Evolutionary conservation across 92 coral and sea anemone species (phyloP).

Genomic region (Porites evermanni): DNA sequence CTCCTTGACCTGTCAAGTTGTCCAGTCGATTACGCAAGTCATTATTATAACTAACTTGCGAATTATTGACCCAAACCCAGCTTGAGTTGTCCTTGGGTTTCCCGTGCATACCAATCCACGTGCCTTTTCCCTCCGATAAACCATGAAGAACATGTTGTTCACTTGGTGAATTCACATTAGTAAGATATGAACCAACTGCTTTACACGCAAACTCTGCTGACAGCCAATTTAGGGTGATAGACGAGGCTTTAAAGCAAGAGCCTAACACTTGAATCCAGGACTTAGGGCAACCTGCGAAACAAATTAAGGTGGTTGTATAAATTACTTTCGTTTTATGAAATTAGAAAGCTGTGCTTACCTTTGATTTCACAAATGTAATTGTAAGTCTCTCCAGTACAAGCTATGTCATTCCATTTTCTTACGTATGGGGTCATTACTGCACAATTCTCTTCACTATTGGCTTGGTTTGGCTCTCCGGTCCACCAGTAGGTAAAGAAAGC

Average conservation of each 20-base stretch:
- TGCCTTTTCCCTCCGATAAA: too few relatives aligned
- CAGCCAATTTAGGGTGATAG: too few relatives aligned
- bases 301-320: too few relatives aligned
- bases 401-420: neutral
- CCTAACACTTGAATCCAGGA: too few relatives aligned
- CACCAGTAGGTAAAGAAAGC: neutral
- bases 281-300: neutral
- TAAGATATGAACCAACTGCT: too few relatives aligned
- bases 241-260: too few relatives aligned
- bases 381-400: neutral
- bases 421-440: neutral
- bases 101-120: too few relatives aligned
- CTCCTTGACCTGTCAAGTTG: neutral
- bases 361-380: constrained; percentile 2
- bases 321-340: neutral
- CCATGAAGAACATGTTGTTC: too few relatives aligned
- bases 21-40: neutral
- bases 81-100: too few relatives aligned
- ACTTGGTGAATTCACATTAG: too few relatives aligned
- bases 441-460: neutral
- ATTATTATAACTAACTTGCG: neutral
- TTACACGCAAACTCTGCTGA: too few relatives aligned
- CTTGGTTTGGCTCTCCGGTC: neutral
- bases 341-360: neutral
- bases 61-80: too few relatives aligned